These are phyloP conservation scores for Halichoeres trimaculatus DNA, from an alignment of 2,113 vertebrate species.

Conservation along the genomic window DNA sequence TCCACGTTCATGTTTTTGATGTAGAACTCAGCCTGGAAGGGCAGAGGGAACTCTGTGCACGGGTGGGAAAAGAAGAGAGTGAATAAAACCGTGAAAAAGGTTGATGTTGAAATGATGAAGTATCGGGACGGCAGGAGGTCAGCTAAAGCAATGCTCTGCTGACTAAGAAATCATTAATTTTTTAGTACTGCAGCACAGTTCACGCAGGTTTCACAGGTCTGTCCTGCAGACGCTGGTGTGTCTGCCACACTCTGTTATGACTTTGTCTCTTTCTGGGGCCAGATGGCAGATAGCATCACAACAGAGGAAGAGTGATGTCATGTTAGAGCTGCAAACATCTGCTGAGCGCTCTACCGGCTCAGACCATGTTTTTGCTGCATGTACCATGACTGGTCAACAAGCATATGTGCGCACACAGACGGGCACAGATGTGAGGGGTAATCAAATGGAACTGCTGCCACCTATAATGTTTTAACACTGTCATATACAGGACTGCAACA, in stretches of 20 bases:
- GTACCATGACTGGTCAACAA: conserved; percentile 38
- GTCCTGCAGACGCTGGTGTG: conserved; percentile 4
- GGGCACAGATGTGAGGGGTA: conserved; percentile 33
- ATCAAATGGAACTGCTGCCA: background rate
- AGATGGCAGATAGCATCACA: conserved; percentile 71
- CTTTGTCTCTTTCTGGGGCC: conserved; percentile 20
- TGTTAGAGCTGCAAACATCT: conserved; percentile 55
- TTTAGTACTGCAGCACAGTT: conserved; percentile 6
- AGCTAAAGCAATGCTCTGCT: conserved; percentile 1
- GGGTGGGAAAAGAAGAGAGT: background rate
- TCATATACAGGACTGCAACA: background rate
- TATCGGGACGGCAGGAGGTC: background rate
- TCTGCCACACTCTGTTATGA: conserved; percentile 21
- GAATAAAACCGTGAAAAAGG: background rate
- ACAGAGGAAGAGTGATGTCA: conserved; percentile 61
- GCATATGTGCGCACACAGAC: background rate
- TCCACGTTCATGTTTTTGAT: conserved; percentile 99
- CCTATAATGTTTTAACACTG: background rate
- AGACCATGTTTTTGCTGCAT: conserved; percentile 17
- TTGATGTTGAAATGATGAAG: background rate
- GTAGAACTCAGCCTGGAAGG: conserved; percentile 97
- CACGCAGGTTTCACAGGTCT: conserved; percentile 17
- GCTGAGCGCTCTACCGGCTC: conserved; percentile 33
- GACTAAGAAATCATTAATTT: conserved; percentile 14
- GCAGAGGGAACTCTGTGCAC: conserved; percentile 90